phyloP scores from a whole-genome alignment of 2,888 invertebrate species.

The Lithophane semibrunnea region DNA sequence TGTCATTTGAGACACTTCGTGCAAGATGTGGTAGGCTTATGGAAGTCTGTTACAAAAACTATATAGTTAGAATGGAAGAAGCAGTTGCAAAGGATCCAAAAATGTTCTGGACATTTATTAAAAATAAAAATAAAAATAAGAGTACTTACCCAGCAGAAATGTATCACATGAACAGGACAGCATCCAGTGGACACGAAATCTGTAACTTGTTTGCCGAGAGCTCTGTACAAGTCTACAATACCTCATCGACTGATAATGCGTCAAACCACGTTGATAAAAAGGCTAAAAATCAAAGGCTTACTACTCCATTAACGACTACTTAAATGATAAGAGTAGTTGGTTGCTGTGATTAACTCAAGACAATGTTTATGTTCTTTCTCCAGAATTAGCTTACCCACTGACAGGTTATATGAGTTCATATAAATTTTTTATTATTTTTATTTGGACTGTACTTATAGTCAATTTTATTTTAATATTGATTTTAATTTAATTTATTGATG shows the following conservation, averaged over 20 bases:
- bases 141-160: background rate
- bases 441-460: too few species aligned
- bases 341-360: too few species aligned
- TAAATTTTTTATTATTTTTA: too few species aligned
- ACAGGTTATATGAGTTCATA: too few species aligned
- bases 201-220: conserved; percentile 1
- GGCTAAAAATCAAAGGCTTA: too few species aligned
- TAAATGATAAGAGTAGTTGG: too few species aligned
- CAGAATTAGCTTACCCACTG: too few species aligned
- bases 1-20: background rate
- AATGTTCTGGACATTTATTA: conserved; percentile 2
- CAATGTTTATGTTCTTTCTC: too few species aligned
- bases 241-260: background rate
- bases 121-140: background rate
- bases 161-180: background rate
- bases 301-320: too few species aligned
- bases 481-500: too few species aligned
- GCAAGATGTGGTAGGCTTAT: background rate
- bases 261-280: conserved; percentile 2
- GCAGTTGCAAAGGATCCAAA: background rate
- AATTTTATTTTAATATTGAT: too few species aligned
- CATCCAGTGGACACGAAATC: background rate
- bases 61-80: conserved; percentile 1
- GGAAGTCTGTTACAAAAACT: conserved; percentile 7
- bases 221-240: conserved; percentile 5